A percentile compares a stretch with the other conserved stretches of the same genome.
Conservation (phyloP, 2,113 vertebrate genomes). For the Oncorhynchus keta region DNA sequence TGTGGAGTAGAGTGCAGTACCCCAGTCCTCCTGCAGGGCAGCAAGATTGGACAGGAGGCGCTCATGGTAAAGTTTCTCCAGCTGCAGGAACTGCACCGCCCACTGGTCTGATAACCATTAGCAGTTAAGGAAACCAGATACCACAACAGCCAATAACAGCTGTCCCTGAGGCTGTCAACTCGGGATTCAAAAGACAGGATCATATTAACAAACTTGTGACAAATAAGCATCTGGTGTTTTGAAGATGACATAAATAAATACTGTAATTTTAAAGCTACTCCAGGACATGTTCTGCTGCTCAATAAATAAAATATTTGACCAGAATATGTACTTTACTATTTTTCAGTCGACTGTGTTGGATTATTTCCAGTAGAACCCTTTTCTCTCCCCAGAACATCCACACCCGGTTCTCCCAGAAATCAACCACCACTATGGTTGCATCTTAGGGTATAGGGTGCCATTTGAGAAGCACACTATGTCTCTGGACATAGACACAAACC, state of each 20-base stretch:
- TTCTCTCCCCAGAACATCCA: background rate
- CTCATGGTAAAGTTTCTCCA: slow-evolving; percentile 91
- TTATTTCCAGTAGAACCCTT: background rate
- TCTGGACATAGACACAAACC: background rate
- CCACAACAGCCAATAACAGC: slow-evolving; percentile 2
- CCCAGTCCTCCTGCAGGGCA: slow-evolving; percentile 89
- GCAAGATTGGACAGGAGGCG: slow-evolving; percentile 89
- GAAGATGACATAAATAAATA: too few relatives aligned
- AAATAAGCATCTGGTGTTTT: too few relatives aligned
- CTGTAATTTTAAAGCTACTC: too few relatives aligned
- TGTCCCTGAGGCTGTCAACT: background rate
- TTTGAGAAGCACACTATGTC: background rate
- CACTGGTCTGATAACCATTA: slow-evolving; percentile 81
- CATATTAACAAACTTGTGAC: too few relatives aligned
- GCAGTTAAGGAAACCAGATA: slow-evolving; percentile 72
- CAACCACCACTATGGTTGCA: background rate
- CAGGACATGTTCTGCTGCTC: too few relatives aligned
- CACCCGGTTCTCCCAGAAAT: background rate
- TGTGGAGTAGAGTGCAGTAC: slow-evolving; percentile 67
- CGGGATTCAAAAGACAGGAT: background rate
- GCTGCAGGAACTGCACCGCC: slow-evolving; percentile 90
- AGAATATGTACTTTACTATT: background rate
- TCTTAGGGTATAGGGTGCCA: too few relatives aligned
- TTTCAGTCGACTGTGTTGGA: background rate
- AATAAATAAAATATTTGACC: background rate